phyloP scores from a whole-genome alignment of 2,888 invertebrate genomes.

The Kryphioiulus occultus region DNA sequence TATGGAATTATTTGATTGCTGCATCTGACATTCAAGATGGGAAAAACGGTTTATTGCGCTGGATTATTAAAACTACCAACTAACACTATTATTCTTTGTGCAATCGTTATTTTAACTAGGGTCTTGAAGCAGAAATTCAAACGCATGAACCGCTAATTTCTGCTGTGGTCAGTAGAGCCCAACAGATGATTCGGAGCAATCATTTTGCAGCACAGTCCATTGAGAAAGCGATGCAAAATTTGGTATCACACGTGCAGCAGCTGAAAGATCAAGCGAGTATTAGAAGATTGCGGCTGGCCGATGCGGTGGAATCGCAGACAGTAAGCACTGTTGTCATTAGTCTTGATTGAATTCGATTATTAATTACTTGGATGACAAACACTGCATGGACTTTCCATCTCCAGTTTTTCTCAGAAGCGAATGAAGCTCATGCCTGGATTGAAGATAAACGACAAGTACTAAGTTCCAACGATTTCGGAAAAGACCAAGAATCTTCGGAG shows the following conservation, averaged over 20 bases:
- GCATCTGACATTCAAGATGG: neutral
- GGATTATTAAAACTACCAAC: neutral
- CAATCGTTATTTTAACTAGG: slow-evolving; percentile 60
- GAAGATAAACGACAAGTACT: slow-evolving; percentile 80
- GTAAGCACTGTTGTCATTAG: slow-evolving; percentile 62
- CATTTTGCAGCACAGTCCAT: slow-evolving; percentile 85
- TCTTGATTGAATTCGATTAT: neutral
- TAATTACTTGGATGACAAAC: neutral
- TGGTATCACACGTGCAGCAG: slow-evolving; percentile 74
- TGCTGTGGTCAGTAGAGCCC: slow-evolving; percentile 75
- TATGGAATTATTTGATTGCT: slow-evolving; percentile 55
- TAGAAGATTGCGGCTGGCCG: slow-evolving; percentile 75
- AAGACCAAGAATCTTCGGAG: slow-evolving; percentile 90
- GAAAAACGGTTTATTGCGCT: neutral
- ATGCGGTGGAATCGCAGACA: slow-evolving; percentile 84
- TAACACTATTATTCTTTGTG: neutral
- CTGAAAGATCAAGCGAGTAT: slow-evolving; percentile 77
- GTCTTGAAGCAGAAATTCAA: slow-evolving; percentile 85
- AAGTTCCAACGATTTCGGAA: slow-evolving; percentile 80
- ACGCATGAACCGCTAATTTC: slow-evolving; percentile 86
- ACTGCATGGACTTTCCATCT: slow-evolving; percentile 51
- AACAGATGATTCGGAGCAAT: slow-evolving; percentile 79
- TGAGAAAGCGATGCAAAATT: slow-evolving; percentile 71
- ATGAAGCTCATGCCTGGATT: slow-evolving; percentile 94
- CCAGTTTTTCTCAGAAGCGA: slow-evolving; percentile 86